Evolutionary conservation across 2,888 invertebrate genomes (phyloP), one percentile per base, ranked within the genome.

Genomic region (Apomyelois bistriatella): DNA sequence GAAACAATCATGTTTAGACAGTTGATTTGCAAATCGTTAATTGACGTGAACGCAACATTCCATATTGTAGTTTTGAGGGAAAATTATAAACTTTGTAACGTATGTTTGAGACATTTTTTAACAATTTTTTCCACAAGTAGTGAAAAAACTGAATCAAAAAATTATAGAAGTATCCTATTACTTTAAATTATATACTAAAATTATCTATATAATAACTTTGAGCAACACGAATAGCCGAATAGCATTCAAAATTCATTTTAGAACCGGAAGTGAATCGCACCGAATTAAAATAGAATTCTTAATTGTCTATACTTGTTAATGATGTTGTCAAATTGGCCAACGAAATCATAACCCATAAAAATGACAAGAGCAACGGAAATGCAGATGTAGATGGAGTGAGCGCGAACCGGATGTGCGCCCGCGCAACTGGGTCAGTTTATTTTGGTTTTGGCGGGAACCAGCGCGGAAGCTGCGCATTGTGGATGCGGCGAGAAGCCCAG

Each of bases 361-460:
- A 84, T 84, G 85, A 87, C 85, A 88, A 73, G 80, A 72, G 70
- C 75, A 82, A 82, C 88, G 89, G 89, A 90, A 88, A 89, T 89
- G 89, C 89, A 87, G 82, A 80, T 79, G 78, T 71, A 70, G 76
- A 71, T 75, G 72, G 74, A 74, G 80, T 68, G 78, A 73, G 70
- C 70, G 58, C 70, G 75, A 79, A 43, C 85, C 86, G 88, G 86
- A 78, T 74, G 77, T 83, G 84, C 80, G 82, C 72, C 68, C 79
- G 75, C 79, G 83, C 77, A 90, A 86, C 82, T 90, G 75, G 89
- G 89, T 88, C 89, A 88, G 82, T 78, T 83, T 90, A 90, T 90
- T 90, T 89, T 86, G 85, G 87, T 84, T 89, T 88, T 86, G 90
- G 88, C 89, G 89, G 87, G 89, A 90, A 87, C 85, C 83, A 82